Percentiles rank a stretch among this genome's conserved stretches.
phyloP scores from a whole-genome alignment of 2,113 vertebrate species.

The Zapus hudsonius region DNA sequence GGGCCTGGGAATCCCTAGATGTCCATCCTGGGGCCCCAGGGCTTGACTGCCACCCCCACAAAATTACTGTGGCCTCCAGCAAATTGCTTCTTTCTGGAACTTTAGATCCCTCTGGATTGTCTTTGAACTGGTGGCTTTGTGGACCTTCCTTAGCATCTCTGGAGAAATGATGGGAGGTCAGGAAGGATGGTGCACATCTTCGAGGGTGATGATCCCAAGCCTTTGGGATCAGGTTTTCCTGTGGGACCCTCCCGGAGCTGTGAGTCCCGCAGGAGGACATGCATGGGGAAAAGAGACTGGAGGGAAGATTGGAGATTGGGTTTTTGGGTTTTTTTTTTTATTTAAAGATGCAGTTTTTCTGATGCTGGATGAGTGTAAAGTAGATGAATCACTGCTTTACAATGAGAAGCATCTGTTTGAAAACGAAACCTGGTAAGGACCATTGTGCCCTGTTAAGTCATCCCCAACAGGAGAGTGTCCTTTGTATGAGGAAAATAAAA shows the following conservation, averaged over 20 bases:
- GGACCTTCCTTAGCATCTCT: background rate
- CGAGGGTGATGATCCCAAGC: background rate
- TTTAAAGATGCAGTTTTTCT: background rate
- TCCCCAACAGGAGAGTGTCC: background rate
- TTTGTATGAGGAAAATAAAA: background rate
- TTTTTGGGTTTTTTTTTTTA: background rate
- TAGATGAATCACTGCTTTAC: background rate
- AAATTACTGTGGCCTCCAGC: slow-evolving; percentile 38
- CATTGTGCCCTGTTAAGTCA: background rate
- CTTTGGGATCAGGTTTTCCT: slow-evolving; percentile 15
- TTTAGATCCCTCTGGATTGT: background rate
- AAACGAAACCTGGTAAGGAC: background rate
- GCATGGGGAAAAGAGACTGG: background rate
- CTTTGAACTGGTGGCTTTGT: background rate
- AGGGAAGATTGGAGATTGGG: background rate
- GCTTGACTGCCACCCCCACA: slow-evolving; percentile 38
- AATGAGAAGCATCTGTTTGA: slow-evolving; percentile 10
- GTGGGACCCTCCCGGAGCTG: too few relatives aligned
- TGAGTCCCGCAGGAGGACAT: background rate
- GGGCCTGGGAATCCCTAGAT: slow-evolving; percentile 55
- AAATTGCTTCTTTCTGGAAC: slow-evolving; percentile 15
- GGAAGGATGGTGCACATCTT: background rate
- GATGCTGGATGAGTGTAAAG: background rate
- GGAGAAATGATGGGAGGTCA: background rate
- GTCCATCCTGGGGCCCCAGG: background rate